Percentiles rank a stretch among this genome's conserved stretches.
Evolutionary conservation across 2,888 invertebrate genomes (phyloP).

Genomic region (Clanis bilineata): DNA sequence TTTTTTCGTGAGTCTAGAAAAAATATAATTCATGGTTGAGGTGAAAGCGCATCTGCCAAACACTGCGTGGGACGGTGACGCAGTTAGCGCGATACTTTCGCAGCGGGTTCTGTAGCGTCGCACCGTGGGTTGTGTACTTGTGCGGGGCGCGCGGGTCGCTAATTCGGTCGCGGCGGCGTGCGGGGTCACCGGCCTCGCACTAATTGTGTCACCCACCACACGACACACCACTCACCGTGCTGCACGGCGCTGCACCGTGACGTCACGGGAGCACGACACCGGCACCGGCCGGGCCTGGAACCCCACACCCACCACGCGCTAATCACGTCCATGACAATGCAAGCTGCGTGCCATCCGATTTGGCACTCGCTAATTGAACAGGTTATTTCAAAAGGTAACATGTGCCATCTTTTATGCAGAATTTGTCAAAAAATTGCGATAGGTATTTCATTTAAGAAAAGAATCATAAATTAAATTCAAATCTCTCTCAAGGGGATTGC

Average conservation of each 20-base stretch:
- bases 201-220: slow-evolving; percentile 62
- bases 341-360: neutral
- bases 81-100: neutral
- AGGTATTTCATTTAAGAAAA: no score
- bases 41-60: slow-evolving; percentile 11
- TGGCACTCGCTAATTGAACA: neutral
- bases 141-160: slow-evolving; percentile 41
- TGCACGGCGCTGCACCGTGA: slow-evolving; percentile 18
- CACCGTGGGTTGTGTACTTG: neutral
- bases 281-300: neutral
- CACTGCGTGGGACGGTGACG: slow-evolving; percentile 9
- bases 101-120: neutral
- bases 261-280: slow-evolving; percentile 13
- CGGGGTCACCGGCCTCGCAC: slow-evolving; percentile 61
- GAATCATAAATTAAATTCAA: no score
- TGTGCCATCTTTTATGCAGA: no score
- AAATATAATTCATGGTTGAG: slow-evolving; percentile 3
- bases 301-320: neutral
- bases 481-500: no score
- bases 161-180: slow-evolving; percentile 71
- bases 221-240: no score
- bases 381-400: no score
- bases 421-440: no score
- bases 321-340: neutral
- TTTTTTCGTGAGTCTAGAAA: slow-evolving; percentile 1